Evolutionary conservation across 2,113 vertebrate genomes (phyloP).

Genomic region (Prolemur simus): DNA sequence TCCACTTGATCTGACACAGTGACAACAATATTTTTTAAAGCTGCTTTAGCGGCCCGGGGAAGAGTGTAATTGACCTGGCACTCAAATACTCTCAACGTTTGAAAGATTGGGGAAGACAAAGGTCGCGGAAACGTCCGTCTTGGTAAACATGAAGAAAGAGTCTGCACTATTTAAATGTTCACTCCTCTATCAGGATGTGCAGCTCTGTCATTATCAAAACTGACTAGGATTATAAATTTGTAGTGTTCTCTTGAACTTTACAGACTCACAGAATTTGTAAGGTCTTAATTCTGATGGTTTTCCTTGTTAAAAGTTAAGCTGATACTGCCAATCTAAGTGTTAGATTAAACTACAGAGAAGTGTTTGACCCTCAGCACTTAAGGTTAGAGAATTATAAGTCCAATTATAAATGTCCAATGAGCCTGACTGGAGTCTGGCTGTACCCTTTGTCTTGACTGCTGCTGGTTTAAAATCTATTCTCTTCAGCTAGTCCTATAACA

Average conservation of each 20-base stretch:
- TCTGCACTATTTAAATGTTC: background rate
- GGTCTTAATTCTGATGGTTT: background rate
- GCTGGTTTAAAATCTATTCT: background rate
- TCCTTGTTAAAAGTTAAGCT: slow-evolving; percentile 24
- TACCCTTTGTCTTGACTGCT: background rate
- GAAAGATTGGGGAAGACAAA: slow-evolving; percentile 20
- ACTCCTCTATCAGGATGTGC: background rate
- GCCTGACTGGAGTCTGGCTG: background rate
- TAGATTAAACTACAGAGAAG: background rate
- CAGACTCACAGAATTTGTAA: slow-evolving; percentile 25
- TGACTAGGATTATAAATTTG: slow-evolving; percentile 34
- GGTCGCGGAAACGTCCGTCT: background rate
- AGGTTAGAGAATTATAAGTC: background rate
- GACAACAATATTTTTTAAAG: slow-evolving; percentile 69
- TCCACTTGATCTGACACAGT: slow-evolving; percentile 62
- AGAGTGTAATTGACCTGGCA: slow-evolving; percentile 58
- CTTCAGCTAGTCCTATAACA: background rate
- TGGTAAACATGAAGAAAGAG: slow-evolving; percentile 18
- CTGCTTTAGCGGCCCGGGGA: slow-evolving; percentile 41
- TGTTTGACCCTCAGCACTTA: background rate
- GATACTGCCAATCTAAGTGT: background rate
- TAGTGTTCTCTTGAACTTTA: slow-evolving; percentile 37
- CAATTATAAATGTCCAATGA: background rate
- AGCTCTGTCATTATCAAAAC: slow-evolving; percentile 24
- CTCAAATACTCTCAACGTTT: background rate